Evolutionary conservation across 2,113 vertebrate species (phyloP).

Genomic region (Syrmaticus mikado): DNA sequence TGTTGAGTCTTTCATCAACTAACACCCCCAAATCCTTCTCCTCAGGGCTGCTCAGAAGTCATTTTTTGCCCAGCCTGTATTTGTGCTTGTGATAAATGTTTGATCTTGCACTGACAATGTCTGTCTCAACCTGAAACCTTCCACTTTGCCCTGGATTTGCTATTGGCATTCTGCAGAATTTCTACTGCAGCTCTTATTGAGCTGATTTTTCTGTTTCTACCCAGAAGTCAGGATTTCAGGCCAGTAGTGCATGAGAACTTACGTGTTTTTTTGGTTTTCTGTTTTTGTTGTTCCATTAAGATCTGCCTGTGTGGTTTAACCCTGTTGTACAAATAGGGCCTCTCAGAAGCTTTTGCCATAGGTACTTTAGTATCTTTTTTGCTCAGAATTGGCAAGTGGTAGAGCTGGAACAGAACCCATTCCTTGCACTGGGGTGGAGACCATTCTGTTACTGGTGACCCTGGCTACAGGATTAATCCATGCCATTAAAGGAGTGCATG

Average conservation of each 20-base stretch:
- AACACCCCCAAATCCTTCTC: too few species aligned
- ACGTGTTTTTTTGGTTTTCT: background rate
- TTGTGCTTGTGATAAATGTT: too few species aligned
- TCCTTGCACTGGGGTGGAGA: background rate
- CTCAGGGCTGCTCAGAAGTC: too few species aligned
- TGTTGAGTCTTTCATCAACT: too few species aligned
- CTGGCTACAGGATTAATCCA: background rate
- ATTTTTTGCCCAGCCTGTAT: too few species aligned
- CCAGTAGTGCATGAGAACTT: fast-evolving
- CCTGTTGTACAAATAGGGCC: background rate
- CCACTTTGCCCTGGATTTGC: background rate
- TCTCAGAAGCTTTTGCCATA: background rate
- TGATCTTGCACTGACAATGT: background rate
- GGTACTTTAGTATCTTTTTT: background rate
- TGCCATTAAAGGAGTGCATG: fast-evolving
- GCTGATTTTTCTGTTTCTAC: background rate
- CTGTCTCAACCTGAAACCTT: background rate
- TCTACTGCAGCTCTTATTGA: background rate
- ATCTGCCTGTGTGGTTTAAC: background rate
- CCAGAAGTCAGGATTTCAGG: background rate
- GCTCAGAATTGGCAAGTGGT: background rate
- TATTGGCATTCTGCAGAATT: background rate
- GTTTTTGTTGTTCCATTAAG: background rate
- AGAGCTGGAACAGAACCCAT: background rate
- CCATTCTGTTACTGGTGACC: background rate